These are phyloP conservation scores for Enteromius unitaeniatus DNA, from an alignment of 2,797 vertebrate genomes.

Conservation along the genomic window DNA sequence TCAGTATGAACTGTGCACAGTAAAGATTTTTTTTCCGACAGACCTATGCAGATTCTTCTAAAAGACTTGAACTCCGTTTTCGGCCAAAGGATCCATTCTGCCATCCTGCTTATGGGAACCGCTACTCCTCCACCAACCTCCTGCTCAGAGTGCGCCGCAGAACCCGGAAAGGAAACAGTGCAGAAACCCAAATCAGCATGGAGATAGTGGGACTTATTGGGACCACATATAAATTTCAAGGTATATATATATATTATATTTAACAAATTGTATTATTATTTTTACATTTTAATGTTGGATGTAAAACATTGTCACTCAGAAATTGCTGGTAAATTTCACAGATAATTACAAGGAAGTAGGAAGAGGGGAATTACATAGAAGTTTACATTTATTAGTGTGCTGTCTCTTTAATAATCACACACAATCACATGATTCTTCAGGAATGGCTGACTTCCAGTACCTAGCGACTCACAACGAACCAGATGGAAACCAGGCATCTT, in stretches of 20 bases:
- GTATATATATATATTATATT: slow-evolving; percentile 68
- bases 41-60: slow-evolving; percentile 85
- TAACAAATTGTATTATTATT: not conserved
- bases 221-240: slow-evolving; percentile 95
- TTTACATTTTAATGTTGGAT: not conserved
- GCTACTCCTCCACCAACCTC: slow-evolving; percentile 88
- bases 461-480: slow-evolving; percentile 83
- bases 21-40: slow-evolving; percentile 59
- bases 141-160: slow-evolving; percentile 84
- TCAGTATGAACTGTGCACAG: no score
- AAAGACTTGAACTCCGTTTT: slow-evolving; percentile 90
- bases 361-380: not conserved
- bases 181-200: slow-evolving; percentile 78
- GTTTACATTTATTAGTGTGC: not conserved
- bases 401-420: not conserved
- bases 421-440: slow-evolving; percentile 69
- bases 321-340: not conserved
- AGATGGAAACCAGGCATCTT: slow-evolving; percentile 76
- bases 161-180: slow-evolving; percentile 69
- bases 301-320: not conserved
- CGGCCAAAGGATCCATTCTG: slow-evolving; percentile 94
- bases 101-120: slow-evolving; percentile 91
- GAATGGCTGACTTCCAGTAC: slow-evolving; percentile 96
- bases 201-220: slow-evolving; percentile 87
- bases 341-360: not conserved